These are phyloP conservation scores for Linnaemya vulpina DNA, from an alignment of 2,888 invertebrate genomes.

Conservation along the genomic window DNA sequence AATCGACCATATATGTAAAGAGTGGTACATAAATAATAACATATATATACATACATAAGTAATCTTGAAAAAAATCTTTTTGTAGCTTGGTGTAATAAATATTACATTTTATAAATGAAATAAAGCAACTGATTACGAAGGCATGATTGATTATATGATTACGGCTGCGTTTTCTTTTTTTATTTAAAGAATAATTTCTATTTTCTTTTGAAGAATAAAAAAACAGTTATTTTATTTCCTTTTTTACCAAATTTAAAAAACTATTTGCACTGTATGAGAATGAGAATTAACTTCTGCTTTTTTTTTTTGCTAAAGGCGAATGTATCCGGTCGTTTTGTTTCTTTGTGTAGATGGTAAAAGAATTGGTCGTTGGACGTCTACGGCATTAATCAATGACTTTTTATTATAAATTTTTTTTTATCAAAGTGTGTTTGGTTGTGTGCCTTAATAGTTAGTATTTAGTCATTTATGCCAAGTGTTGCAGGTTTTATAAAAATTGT, in stretches of 20 bases:
- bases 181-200: slow-evolving; percentile 14
- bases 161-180: slow-evolving; percentile 5
- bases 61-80: too few species aligned
- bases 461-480: slow-evolving; percentile 52
- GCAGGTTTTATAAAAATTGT: slow-evolving; percentile 36
- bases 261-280: background rate
- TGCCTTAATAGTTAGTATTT: slow-evolving; percentile 19
- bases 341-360: background rate
- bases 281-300: slow-evolving; percentile 28
- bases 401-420: background rate
- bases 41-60: too few species aligned
- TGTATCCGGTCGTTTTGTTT: slow-evolving; percentile 60
- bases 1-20: too few species aligned
- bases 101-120: background rate
- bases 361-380: slow-evolving; percentile 60
- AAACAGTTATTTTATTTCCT: slow-evolving; percentile 43
- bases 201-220: slow-evolving; percentile 12
- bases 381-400: slow-evolving; percentile 33
- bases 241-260: slow-evolving; percentile 18
- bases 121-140: background rate
- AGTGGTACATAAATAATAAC: too few species aligned
- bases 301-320: slow-evolving; percentile 55
- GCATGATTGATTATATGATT: slow-evolving; percentile 29
- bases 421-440: background rate
- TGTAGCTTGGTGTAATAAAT: too few species aligned